Percentiles rank a stretch among this genome's conserved stretches.
These are phyloP conservation scores for Noctua pronuba DNA, from an alignment of 2,888 invertebrate genomes.

Conservation along the genomic window DNA sequence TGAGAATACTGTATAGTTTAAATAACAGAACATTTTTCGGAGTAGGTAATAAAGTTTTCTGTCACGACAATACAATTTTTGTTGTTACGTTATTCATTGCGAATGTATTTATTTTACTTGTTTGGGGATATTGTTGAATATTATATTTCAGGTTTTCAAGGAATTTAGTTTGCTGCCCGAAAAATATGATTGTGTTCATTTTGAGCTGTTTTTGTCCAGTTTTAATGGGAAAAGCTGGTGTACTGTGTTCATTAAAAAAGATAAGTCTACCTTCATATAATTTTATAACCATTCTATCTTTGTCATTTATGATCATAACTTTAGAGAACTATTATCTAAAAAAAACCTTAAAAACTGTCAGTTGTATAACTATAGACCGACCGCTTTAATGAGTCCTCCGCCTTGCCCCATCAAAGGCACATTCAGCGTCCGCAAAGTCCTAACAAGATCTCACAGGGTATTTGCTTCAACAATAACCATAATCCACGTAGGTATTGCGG, in stretches of 20 bases:
- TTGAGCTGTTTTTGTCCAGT: not conserved
- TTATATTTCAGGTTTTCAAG: not conserved
- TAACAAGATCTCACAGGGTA: no score
- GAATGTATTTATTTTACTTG: not conserved
- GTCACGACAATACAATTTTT: conserved; percentile 13
- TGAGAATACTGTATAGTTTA: conserved; percentile 24
- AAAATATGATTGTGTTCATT: not conserved
- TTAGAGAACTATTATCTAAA: not conserved
- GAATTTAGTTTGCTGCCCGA: not conserved
- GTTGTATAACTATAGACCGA: no score
- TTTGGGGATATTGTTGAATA: not conserved
- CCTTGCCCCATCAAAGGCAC: no score
- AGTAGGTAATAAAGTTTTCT: conserved; percentile 19
- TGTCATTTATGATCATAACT: no score
- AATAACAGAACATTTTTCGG: conserved; percentile 21
- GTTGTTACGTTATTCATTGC: not conserved
- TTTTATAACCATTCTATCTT: no score
- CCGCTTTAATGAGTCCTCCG: no score
- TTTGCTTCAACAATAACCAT: no score
- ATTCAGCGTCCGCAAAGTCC: no score
- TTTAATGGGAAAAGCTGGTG: not conserved
- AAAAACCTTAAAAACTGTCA: no score
- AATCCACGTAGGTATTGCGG: no score
- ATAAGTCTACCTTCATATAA: not conserved
- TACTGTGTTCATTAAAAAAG: not conserved